Percentiles rank a stretch among this genome's conserved stretches.
Evolutionary conservation across 2,797 vertebrate species (phyloP).

Genomic region (Molossus alvarezi): DNA sequence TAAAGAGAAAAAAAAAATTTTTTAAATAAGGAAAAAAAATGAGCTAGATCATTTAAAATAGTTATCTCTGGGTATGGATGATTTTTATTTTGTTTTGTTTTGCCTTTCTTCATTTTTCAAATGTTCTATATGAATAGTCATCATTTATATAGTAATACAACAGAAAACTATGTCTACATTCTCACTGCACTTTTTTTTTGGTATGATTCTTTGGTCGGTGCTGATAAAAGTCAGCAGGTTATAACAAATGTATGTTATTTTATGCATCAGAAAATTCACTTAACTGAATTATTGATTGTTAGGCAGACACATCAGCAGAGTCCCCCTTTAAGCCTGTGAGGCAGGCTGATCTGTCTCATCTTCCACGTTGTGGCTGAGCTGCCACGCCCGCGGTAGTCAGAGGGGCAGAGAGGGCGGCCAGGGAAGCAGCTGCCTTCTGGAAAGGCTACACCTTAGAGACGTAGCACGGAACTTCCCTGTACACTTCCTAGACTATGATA

Average conservation of each 20-base stretch:
- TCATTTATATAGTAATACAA: constrained; percentile 30
- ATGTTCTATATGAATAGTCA: neutral
- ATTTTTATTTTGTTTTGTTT: neutral
- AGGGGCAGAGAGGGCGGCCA: neutral
- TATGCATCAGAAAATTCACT: neutral
- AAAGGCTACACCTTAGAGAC: neutral
- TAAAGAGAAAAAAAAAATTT: too few relatives aligned
- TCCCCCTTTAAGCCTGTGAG: neutral
- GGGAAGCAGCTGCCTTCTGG: neutral
- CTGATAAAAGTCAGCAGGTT: neutral
- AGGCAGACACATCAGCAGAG: neutral
- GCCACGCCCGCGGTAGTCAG: neutral
- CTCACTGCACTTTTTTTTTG: neutral
- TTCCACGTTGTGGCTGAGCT: neutral
- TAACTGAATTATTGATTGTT: constrained; percentile 1
- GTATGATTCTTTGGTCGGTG: constrained; percentile 20
- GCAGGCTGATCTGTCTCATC: neutral
- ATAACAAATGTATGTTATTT: constrained; percentile 23
- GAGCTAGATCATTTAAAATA: neutral
- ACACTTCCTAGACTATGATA: neutral
- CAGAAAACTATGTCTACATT: constrained; percentile 13
- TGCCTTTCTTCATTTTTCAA: constrained; percentile 12
- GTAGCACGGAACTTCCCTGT: neutral
- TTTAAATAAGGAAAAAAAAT: constrained; percentile 26
- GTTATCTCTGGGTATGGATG: neutral